These are phyloP conservation scores for Guaruba guarouba DNA, from an alignment of 2,113 vertebrate genomes.

Conservation along the genomic window DNA sequence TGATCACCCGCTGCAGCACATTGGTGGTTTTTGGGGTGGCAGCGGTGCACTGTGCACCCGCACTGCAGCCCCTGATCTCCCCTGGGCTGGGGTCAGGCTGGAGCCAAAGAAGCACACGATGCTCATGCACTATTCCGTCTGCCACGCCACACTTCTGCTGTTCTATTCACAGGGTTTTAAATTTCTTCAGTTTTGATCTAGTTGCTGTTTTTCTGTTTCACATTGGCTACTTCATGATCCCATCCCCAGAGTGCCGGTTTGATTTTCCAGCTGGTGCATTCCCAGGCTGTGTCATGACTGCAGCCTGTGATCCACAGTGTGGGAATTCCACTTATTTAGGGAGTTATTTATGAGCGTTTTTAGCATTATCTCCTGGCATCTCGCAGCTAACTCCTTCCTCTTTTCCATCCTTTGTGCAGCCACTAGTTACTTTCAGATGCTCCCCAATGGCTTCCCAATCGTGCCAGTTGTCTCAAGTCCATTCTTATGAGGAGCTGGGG, in stretches of 20 bases:
- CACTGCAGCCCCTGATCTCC: neutral
- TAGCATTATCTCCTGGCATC: neutral
- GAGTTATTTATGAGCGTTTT: neutral
- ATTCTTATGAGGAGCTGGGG: neutral
- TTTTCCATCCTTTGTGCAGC: neutral
- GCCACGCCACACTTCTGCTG: neutral
- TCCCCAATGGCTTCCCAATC: neutral
- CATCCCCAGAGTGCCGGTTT: neutral
- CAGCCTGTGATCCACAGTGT: neutral
- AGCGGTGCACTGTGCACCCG: fast-evolving
- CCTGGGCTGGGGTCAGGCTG: neutral
- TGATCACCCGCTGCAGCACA: neutral
- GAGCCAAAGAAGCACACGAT: neutral
- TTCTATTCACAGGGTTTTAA: neutral
- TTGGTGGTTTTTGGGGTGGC: neutral
- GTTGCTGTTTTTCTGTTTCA: neutral
- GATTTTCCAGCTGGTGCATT: neutral
- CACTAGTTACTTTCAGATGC: neutral
- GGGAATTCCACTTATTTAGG: neutral
- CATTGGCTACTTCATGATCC: neutral
- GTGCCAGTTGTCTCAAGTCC: neutral
- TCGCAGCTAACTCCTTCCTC: neutral
- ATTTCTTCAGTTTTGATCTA: neutral
- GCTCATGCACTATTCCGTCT: neutral
- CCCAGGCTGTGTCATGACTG: neutral